Base-by-base conservation (phyloP, 2,888 invertebrate species). In the Athalia rosae region DNA sequence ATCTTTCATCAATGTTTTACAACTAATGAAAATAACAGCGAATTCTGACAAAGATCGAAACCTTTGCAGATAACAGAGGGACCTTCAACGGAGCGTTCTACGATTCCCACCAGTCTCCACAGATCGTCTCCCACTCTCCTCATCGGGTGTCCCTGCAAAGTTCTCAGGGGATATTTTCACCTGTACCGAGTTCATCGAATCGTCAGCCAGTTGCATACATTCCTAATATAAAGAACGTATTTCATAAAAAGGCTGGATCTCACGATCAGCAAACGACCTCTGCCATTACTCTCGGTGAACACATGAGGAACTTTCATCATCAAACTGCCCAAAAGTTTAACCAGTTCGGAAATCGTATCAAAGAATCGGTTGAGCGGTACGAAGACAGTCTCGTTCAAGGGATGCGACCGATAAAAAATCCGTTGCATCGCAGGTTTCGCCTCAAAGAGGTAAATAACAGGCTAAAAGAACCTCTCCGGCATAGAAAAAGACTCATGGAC, bases 211-310 rank as follows among this genome's bases (percentile, higher is more conserved):
- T 4, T 50, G 4, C 41, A 53, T 28, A 50, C 9, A 4, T 50
- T 11, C 67, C 41, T 67, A 53, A 50, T 45, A 53, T 41, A 11
- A 11, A 50, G 3, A 53, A 53, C 3, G 28, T 8, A 53, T 6
- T 4, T 7, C 4, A 15, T 28, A 6, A 41, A 41, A n/a, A 41
- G 11, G n/a, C 45, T 9, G 47, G n/a, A n/a, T 4, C 4, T 47
- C 43, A 45, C 41, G 58, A 58, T 58, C 8, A 43, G 48, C 9
- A 13, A 69, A 4, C 56, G 41, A 43, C 6, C 43, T 7, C 4
- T 45, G 71, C 28, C 6, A 41, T 58, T 58, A 13, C 8, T 4
- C 53, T 71, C 58, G 71, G 50, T 45, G 45, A 45, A 71, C 11
- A 45, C 58, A 48, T 7, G 4, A 13, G 9, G 4, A 58, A 71